Evolutionary conservation across 1,140 invertebrate genomes (phyloP).

Genomic region (Sycophaga agraensis): DNA sequence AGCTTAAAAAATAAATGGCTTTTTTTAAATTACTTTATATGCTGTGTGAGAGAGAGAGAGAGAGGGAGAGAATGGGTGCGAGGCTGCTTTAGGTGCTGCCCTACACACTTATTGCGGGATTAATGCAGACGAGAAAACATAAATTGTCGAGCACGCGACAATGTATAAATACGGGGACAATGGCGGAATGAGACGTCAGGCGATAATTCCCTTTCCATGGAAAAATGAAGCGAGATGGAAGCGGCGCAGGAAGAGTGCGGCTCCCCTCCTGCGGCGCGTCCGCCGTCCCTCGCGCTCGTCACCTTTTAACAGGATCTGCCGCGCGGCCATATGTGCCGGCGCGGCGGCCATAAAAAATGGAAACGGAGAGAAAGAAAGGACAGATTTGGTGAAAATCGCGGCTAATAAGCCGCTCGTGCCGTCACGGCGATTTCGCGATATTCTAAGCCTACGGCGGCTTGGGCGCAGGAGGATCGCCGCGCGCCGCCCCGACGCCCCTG

Average conservation of each 20-base stretch:
- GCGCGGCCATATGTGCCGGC: neutral
- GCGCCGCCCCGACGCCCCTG: neutral
- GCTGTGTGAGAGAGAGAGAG: no score
- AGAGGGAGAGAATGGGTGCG: no score
- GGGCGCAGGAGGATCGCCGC: no score
- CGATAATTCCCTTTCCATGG: neutral
- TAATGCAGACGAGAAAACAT: neutral
- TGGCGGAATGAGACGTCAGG: neutral
- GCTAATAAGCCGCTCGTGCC: slow-evolving; percentile 24
- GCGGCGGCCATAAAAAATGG: no score
- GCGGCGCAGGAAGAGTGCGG: neutral
- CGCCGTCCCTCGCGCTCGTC: neutral
- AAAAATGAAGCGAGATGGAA: neutral
- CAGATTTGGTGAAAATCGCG: slow-evolving; percentile 2
- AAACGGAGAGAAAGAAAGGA: neutral
- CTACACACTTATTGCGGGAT: no score
- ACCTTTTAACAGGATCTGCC: slow-evolving; percentile 2
- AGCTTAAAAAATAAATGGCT: no score
- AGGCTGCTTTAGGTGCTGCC: no score
- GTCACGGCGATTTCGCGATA: slow-evolving; percentile 22
- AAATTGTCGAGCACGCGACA: neutral
- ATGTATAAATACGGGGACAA: slow-evolving; percentile 7
- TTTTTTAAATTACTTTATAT: no score
- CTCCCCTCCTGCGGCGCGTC: neutral
- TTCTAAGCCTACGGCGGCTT: neutral